Conservation (phyloP, 2,888 invertebrate genomes). For the Alentia gelatinosa region DNA sequence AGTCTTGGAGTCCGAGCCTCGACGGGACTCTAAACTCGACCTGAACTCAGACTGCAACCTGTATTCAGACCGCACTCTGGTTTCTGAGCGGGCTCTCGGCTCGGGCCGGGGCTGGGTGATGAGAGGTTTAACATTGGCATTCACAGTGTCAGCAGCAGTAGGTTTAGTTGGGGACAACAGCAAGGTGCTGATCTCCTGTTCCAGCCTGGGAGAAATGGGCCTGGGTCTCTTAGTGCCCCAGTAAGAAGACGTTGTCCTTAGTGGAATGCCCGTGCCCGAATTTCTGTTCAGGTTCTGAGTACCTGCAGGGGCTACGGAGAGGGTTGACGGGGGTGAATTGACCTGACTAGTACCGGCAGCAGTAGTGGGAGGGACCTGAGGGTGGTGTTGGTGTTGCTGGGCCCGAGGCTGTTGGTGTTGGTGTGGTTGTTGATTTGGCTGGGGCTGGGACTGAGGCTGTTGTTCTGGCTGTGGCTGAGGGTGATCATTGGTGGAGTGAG, state of each 20-base stretch:
- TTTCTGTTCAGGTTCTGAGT: slow-evolving; percentile 7
- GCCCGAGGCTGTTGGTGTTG: neutral
- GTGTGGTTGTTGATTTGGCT: neutral
- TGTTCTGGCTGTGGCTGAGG: neutral
- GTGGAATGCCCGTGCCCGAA: neutral
- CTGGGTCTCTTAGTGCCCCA: slow-evolving; percentile 28
- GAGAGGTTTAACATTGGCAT: neutral
- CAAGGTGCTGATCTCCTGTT: slow-evolving; percentile 37
- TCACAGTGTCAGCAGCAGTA: neutral
- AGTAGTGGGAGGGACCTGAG: neutral
- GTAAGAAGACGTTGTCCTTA: slow-evolving; percentile 10
- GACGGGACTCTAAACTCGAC: neutral
- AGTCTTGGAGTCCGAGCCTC: neutral
- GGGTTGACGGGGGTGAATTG: neutral
- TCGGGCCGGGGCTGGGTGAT: neutral
- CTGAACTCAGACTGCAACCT: neutral
- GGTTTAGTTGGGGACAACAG: slow-evolving; percentile 34
- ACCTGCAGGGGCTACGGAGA: neutral
- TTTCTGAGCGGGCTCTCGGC: neutral
- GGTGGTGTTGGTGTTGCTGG: neutral
- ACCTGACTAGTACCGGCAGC: neutral
- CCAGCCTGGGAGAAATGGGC: slow-evolving; percentile 11
- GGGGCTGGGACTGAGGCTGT: neutral
- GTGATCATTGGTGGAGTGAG: neutral
- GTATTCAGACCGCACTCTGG: neutral